phyloP scores from a whole-genome alignment of 2,113 vertebrate species.

The Harpagus bidentatus region DNA sequence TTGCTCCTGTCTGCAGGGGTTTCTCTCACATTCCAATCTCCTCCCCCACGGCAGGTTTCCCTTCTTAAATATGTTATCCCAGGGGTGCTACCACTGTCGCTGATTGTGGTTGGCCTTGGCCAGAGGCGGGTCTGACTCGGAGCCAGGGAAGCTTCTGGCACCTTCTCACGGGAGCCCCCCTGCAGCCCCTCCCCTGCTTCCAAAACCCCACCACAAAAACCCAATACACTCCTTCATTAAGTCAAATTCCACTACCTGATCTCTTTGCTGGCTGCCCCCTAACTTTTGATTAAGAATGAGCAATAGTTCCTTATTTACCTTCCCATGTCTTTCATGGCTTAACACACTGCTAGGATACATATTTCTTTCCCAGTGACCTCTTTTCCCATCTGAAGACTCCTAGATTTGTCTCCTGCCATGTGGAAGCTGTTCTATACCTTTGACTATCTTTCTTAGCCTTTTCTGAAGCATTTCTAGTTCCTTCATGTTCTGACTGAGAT shows the following conservation, averaged over 20 bases:
- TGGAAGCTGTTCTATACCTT: not conserved
- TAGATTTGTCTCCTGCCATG: not conserved
- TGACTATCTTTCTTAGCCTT: not conserved
- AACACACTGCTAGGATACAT: rapidly evolving
- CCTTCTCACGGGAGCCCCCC: too few relatives aligned
- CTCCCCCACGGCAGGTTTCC: too few relatives aligned
- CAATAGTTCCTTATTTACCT: not conserved
- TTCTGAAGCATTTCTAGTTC: not conserved
- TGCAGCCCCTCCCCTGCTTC: too few relatives aligned
- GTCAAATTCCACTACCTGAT: not conserved
- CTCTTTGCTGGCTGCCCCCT: not conserved
- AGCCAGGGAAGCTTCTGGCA: too few relatives aligned
- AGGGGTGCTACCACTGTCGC: too few relatives aligned
- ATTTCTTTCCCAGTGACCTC: not conserved
- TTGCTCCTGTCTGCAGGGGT: too few relatives aligned
- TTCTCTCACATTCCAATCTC: too few relatives aligned
- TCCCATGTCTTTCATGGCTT: not conserved
- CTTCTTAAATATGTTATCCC: too few relatives aligned
- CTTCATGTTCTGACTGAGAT: not conserved
- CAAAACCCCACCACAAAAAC: too few relatives aligned
- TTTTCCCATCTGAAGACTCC: not conserved
- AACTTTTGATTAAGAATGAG: not conserved
- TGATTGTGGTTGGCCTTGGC: too few relatives aligned
- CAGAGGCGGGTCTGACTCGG: too few relatives aligned
- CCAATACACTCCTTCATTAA: not conserved